These are phyloP conservation scores for Ifrita kowaldi DNA, from an alignment of 2,113 vertebrate genomes.

Conservation along the genomic window DNA sequence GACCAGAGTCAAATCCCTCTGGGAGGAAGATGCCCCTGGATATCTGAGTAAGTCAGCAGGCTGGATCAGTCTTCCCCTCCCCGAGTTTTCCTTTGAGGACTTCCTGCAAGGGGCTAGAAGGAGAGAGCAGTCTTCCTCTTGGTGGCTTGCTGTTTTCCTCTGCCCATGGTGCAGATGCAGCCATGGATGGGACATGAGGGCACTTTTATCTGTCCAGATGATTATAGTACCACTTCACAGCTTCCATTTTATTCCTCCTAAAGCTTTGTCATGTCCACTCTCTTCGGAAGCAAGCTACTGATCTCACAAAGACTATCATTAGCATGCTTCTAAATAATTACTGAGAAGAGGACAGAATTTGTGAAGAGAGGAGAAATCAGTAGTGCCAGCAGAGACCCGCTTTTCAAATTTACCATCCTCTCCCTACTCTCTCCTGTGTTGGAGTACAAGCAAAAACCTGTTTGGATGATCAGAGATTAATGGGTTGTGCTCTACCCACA, in stretches of 20 bases:
- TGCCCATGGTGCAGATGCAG: background rate
- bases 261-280: background rate
- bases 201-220: background rate
- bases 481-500: background rate
- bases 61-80: background rate
- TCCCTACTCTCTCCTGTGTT: background rate
- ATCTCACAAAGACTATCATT: background rate
- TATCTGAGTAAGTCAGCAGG: background rate
- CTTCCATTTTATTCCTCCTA: background rate
- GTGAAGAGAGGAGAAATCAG: background rate
- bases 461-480: background rate
- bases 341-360: background rate
- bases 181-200: background rate
- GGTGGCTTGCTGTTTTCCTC: background rate
- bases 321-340: background rate
- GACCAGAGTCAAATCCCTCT: background rate
- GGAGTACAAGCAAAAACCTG: background rate
- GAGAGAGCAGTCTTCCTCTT: background rate
- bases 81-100: background rate
- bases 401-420: background rate
- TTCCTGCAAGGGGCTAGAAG: background rate
- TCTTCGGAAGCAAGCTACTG: background rate
- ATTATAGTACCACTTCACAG: background rate
- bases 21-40: background rate
- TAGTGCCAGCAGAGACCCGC: background rate